Evolutionary conservation across 2,888 invertebrate genomes (phyloP), one percentile per base, ranked within the genome.

Genomic region (Pseudococcus jackbeardsleyi): DNA sequence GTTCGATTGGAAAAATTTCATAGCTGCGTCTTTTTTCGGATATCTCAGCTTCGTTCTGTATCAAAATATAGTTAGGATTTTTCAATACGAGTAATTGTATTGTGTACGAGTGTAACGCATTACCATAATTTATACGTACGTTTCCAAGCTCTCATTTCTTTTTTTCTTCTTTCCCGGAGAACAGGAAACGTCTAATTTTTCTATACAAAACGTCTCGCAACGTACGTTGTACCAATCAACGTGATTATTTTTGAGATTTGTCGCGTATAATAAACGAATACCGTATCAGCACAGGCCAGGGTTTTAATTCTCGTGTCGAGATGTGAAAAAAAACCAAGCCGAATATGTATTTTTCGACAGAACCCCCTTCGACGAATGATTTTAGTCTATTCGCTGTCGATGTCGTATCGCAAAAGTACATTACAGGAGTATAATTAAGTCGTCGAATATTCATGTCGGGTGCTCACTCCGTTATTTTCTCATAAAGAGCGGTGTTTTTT

Each of bases 101-200:
- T 33, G 26, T 50, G 59, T 72, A 26, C 12, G 12, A 2, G 68
- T 72, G 68, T 19, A 59, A 59, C n/a, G 19, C 68, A 72, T 72
- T 72, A 72, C 33, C 68, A 72, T 72, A 72, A 72, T 72, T 72
- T 72, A 72, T 72, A 72, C 15, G 17, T 19, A 59, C 59, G 19
- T n/a, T 72, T 72, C 26, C 17, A 15, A 72, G 68, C 15, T 72
- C 9, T 26, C n/a, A 26, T 26, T 33, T 72, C 19, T 59, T 59
- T 9, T 59, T 59, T 19, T 59, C 19, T 59, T 19, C 6, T 68
- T 26, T 26, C 19, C 68, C 26, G 26, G 26, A 33, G 26, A 26
- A 72, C 68, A 72, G 68, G 68, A 72, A 72, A 72, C 68, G 33
- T 72, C 68, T 72, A 72, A 72, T 72, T 72, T 72, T 72, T 72